Evolutionary conservation across 2,888 invertebrate genomes (phyloP).

Genomic region (Drosophila barbarae): DNA sequence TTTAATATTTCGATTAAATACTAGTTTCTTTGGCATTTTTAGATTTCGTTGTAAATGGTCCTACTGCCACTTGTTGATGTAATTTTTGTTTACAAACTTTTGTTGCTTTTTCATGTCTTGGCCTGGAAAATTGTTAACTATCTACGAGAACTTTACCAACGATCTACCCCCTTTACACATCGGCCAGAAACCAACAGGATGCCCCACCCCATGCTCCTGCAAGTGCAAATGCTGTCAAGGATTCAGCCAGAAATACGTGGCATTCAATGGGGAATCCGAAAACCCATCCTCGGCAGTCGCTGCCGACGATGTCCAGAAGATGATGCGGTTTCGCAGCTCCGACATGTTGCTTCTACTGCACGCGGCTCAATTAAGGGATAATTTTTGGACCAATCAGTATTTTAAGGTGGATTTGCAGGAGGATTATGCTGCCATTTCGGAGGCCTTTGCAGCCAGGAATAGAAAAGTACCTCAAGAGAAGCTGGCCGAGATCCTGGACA

Average conservation of each 20-base stretch:
- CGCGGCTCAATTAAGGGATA: conserved; percentile 37
- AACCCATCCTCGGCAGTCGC: not conserved
- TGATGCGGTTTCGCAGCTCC: conserved; percentile 39
- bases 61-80: conserved; percentile 18
- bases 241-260: conserved; percentile 36
- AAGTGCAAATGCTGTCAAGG: conserved; percentile 46
- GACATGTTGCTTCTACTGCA: conserved; percentile 41
- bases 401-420: conserved; percentile 28
- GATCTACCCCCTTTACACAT: conserved; percentile 7
- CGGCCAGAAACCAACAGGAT: conserved; percentile 1
- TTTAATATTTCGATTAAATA: not conserved
- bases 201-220: conserved; percentile 29
- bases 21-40: not conserved
- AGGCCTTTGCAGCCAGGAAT: not conserved
- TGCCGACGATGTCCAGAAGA: conserved; percentile 37
- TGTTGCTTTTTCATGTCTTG: conserved; percentile 40
- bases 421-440: conserved; percentile 24
- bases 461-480: not conserved
- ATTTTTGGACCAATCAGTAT: conserved; percentile 50
- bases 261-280: conserved; percentile 31
- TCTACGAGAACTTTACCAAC: conserved; percentile 37
- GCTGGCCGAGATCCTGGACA: conserved; percentile 36
- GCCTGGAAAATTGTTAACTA: conserved; percentile 36
- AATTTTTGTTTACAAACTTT: conserved; percentile 27
- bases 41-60: not conserved